phyloP scores from a whole-genome alignment of 1,140 invertebrate species.

The Drosophila rhopaloa region DNA sequence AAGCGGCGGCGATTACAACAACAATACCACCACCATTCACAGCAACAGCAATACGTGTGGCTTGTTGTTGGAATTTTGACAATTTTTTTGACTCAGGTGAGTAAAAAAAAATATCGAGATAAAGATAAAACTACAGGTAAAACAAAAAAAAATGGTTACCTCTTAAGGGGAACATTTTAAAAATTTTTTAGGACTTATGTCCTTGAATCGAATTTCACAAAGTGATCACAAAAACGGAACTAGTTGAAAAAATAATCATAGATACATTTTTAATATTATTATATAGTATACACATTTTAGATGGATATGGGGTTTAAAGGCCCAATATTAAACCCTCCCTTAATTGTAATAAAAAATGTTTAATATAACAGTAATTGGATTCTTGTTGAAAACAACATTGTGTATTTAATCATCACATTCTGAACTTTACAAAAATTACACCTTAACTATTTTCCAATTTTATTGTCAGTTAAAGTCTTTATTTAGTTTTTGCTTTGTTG shows the following conservation, averaged over 20 bases:
- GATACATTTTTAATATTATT: no score
- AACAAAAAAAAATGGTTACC: slow-evolving; percentile 1
- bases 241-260: no score
- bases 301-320: no score
- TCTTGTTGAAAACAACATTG: no score
- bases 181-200: not conserved
- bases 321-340: no score
- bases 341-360: no score
- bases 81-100: slow-evolving; percentile 69
- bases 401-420: not conserved
- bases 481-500: slow-evolving; percentile 4
- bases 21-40: slow-evolving; percentile 8
- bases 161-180: not conserved
- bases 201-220: no score
- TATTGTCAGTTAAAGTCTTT: slow-evolving; percentile 9
- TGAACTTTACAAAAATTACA: slow-evolving; percentile 13
- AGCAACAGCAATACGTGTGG: slow-evolving; percentile 41
- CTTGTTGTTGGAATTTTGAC: slow-evolving; percentile 62
- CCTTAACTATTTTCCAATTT: slow-evolving; percentile 14
- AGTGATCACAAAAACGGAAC: no score
- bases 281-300: no score
- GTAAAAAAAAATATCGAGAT: slow-evolving; percentile 10
- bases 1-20: slow-evolving; percentile 26
- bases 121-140: slow-evolving; percentile 8
- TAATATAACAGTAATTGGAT: no score